Evolutionary conservation across 1,140 invertebrate genomes (phyloP).

Genomic region (Panagrolaimus sp.): DNA sequence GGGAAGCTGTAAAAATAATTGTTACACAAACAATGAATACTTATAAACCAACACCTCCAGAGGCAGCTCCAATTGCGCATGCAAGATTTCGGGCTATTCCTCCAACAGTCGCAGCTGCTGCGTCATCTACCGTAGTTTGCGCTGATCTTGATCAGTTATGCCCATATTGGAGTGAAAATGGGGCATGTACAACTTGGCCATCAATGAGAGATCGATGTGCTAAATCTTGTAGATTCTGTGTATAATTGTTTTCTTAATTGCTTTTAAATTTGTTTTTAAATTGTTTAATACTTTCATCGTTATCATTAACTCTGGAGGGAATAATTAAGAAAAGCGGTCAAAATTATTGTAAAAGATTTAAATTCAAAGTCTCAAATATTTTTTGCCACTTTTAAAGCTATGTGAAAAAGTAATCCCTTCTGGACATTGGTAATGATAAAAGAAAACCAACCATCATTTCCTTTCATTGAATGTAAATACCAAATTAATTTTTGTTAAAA

Average conservation of each 20-base stretch:
- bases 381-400: too few species aligned
- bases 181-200: conserved; percentile 46
- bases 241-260: background rate
- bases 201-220: conserved; percentile 48
- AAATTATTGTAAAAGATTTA: too few species aligned
- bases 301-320: too few species aligned
- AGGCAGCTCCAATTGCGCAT: conserved; percentile 1
- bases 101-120: conserved; percentile 5
- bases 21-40: conserved; percentile 60
- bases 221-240: conserved; percentile 43
- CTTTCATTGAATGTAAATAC: too few species aligned
- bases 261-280: too few species aligned
- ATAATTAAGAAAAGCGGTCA: too few species aligned
- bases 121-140: conserved; percentile 23
- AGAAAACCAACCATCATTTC: too few species aligned
- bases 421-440: too few species aligned
- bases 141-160: conserved; percentile 47
- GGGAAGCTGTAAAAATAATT: conserved; percentile 71
- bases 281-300: too few species aligned
- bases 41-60: conserved; percentile 15
- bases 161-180: conserved; percentile 47
- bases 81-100: background rate
- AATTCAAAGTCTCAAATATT: too few species aligned
- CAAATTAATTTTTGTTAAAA: too few species aligned
- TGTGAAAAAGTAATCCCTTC: too few species aligned